Conservation (phyloP, 2,797 vertebrate genomes). For the Falco columbarius region DNA sequence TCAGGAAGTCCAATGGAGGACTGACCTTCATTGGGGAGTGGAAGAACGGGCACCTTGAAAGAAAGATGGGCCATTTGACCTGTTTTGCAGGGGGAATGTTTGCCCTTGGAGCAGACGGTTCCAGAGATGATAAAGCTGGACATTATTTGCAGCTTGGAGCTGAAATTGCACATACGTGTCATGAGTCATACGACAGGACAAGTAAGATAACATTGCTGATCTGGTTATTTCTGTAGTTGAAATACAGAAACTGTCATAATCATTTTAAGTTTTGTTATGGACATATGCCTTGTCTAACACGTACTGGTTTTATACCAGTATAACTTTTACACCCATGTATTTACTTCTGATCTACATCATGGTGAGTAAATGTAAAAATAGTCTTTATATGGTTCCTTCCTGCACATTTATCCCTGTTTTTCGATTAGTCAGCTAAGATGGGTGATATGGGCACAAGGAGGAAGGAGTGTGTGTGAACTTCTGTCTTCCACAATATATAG, state of each 20-base stretch:
- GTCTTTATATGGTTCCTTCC: not conserved
- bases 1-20: constrained; percentile 94
- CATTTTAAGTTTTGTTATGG: not conserved
- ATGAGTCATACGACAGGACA: constrained; percentile 96
- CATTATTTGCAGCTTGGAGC: constrained; percentile 98
- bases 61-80: constrained; percentile 98
- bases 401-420: not conserved
- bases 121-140: constrained; percentile 93
- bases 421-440: not conserved
- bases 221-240: not conserved
- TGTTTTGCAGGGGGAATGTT: constrained; percentile 99
- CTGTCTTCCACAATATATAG: not conserved
- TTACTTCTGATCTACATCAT: not conserved
- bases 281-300: not conserved
- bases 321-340: not conserved
- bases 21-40: constrained; percentile 97
- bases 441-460: not conserved
- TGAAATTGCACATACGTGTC: constrained; percentile 97
- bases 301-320: not conserved
- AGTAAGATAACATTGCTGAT: constrained; percentile 76
- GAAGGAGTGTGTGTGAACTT: not conserved
- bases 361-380: not conserved
- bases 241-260: not conserved
- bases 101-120: constrained; percentile 94
- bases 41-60: constrained; percentile 98